phyloP scores from a whole-genome alignment of 30 jellyfish, hydroid and myxozoan species.

The Aurelia sp. region DNA sequence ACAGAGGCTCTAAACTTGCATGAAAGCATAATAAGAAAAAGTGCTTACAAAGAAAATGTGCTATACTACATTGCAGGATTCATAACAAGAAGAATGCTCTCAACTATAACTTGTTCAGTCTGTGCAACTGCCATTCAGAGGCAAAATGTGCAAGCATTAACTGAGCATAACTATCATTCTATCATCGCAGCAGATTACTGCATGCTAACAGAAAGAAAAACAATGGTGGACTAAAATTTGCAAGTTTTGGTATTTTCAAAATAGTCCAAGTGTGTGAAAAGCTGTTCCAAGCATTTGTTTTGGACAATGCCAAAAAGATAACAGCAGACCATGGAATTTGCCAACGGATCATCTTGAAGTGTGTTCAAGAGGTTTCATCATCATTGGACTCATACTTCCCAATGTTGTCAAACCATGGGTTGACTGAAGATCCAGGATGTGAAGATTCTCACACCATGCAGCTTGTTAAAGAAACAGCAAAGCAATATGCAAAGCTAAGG shows the following conservation, averaged over 20 bases:
- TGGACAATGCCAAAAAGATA: neutral
- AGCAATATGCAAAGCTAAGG: neutral
- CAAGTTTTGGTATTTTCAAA: constrained; percentile 38
- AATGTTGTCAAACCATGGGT: neutral
- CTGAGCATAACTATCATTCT: constrained; percentile 8
- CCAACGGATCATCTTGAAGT: constrained; percentile 9
- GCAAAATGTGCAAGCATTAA: neutral
- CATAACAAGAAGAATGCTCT: constrained; percentile 14
- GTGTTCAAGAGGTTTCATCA: constrained; percentile 13
- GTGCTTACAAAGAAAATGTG: constrained; percentile 25
- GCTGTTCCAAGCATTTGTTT: constrained; percentile 24
- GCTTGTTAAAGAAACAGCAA: neutral
- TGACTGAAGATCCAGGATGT: constrained; percentile 30
- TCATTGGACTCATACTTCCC: constrained; percentile 28
- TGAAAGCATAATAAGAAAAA: neutral
- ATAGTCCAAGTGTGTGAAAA: constrained; percentile 38
- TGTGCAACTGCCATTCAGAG: neutral
- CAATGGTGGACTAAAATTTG: constrained; percentile 37
- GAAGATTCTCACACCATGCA: too few species aligned
- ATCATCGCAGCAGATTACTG: neutral
- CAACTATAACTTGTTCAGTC: neutral
- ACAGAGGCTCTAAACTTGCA: neutral
- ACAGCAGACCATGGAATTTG: constrained; percentile 27
- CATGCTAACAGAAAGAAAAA: neutral
- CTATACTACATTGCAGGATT: constrained; percentile 47